Evolutionary conservation across 2,113 vertebrate genomes (phyloP).

Genomic region (Protobothrops mucrosquamatus): DNA sequence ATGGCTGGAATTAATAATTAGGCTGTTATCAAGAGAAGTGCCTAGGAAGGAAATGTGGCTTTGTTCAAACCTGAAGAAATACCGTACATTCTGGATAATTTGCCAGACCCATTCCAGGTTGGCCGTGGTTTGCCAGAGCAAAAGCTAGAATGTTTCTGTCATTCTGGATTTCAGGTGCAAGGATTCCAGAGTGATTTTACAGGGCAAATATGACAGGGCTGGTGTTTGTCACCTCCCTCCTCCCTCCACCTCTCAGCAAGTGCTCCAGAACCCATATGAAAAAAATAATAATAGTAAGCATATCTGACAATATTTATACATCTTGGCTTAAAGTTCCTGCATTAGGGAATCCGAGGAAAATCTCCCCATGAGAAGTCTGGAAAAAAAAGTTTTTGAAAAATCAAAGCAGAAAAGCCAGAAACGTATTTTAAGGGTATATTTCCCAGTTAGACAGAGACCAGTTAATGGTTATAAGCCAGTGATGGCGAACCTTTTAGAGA

Average conservation of each 20-base stretch:
- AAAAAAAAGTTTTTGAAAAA: background rate
- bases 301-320: background rate
- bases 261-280: background rate
- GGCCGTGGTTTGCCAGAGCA: background rate
- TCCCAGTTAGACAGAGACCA: background rate
- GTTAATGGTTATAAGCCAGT: background rate
- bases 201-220: background rate
- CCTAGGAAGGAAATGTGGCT: background rate
- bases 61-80: background rate
- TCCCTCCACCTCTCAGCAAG: background rate
- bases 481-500: too few species aligned
- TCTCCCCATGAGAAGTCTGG: background rate
- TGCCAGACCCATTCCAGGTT: background rate
- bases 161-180: background rate
- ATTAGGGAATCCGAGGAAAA: background rate
- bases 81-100: background rate
- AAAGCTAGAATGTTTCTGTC: background rate
- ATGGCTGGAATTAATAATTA: background rate
- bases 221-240: background rate
- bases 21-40: background rate
- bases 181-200: background rate
- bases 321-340: background rate
- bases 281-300: background rate
- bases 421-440: background rate
- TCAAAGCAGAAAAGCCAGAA: background rate